phyloP scores from a whole-genome alignment of 2,797 vertebrate genomes.

The Sebastolobus altivelis region DNA sequence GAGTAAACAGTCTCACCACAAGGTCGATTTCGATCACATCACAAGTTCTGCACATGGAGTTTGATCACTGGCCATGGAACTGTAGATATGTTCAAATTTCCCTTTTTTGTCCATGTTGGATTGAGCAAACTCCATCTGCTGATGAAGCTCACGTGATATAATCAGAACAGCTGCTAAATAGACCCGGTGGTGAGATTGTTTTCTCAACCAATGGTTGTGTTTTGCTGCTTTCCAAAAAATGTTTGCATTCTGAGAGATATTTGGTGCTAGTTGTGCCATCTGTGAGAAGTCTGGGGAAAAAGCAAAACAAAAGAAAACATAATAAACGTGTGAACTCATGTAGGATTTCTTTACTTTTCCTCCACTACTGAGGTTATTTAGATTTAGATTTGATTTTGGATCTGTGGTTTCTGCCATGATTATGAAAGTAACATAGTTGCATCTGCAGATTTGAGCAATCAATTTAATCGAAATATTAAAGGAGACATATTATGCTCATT shows the following conservation, averaged over 20 bases:
- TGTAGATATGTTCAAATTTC: background rate
- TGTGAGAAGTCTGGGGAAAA: background rate
- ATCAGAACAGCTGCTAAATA: slow-evolving; percentile 37
- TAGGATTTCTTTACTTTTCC: slow-evolving; percentile 24
- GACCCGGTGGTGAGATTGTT: slow-evolving; percentile 19
- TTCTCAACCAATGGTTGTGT: slow-evolving; percentile 7
- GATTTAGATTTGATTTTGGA: slow-evolving; percentile 31
- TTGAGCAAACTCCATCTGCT: slow-evolving; percentile 22
- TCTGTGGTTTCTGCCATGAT: slow-evolving; percentile 25
- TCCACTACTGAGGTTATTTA: slow-evolving; percentile 17
- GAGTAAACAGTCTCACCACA: background rate
- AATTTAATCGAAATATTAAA: background rate
- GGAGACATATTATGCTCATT: too few species aligned
- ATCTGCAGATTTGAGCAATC: slow-evolving; percentile 7
- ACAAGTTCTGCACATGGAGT: background rate
- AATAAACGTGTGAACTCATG: slow-evolving; percentile 7
- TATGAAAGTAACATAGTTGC: slow-evolving; percentile 14
- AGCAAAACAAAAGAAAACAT: background rate
- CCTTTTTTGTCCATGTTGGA: background rate
- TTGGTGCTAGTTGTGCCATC: slow-evolving; percentile 10
- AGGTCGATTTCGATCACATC: background rate
- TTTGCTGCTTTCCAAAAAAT: slow-evolving; percentile 24
- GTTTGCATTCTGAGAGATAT: slow-evolving; percentile 11
- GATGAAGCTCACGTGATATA: background rate
- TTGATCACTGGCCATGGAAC: background rate